Conservation (phyloP, 2,113 vertebrate species). For the Procapra przewalskii region DNA sequence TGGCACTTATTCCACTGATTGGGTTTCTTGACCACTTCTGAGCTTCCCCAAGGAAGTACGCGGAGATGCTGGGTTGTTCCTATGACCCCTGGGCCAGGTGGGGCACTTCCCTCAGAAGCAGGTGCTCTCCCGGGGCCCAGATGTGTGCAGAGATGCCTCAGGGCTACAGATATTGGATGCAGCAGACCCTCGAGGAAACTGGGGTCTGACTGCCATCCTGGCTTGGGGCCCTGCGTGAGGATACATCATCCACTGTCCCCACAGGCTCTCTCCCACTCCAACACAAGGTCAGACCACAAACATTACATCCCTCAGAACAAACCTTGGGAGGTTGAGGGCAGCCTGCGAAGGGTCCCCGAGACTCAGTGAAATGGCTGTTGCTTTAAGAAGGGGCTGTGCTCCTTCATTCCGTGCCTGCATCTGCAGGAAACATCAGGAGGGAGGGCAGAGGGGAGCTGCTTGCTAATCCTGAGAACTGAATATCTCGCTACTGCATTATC, state of each 20-base stretch:
- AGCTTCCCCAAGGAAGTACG: neutral
- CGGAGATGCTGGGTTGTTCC: neutral
- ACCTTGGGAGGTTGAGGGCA: neutral
- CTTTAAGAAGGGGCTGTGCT: neutral
- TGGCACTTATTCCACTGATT: neutral
- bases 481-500: neutral
- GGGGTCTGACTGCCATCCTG: neutral
- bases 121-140: neutral
- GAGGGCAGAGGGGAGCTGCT: neutral
- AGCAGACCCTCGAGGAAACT: neutral
- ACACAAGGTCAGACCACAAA: neutral
- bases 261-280: neutral
- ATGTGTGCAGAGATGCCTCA: neutral
- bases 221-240: neutral
- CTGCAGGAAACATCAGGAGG: neutral
- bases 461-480: neutral
- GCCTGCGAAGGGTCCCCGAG: neutral
- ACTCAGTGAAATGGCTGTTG: neutral
- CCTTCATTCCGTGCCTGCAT: neutral
- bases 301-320: constrained; percentile 6
- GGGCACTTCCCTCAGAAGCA: neutral
- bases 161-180: neutral
- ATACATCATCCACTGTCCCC: neutral
- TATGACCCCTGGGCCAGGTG: neutral
- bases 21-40: neutral